phyloP scores from a whole-genome alignment of 2,888 invertebrate genomes.

The Melikaiella ostensackeni region DNA sequence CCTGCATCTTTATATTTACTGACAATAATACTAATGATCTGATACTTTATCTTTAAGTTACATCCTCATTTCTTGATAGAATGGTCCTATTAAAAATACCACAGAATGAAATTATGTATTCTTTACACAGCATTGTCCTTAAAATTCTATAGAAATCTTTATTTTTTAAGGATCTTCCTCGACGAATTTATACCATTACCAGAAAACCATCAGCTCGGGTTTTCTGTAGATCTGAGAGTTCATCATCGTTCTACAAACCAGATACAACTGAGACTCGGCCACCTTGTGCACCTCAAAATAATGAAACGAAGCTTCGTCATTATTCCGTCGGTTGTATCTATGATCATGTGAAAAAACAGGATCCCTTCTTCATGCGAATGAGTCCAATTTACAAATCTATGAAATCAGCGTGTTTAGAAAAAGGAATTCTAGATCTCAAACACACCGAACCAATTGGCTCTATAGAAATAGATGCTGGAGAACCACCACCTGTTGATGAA shows the following conservation, averaged over 20 bases:
- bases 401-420: conserved; percentile 58
- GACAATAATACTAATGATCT: too few relatives aligned
- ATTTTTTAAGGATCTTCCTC: conserved; percentile 17
- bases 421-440: conserved; percentile 47
- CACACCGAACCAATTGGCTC: conserved; percentile 51
- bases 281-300: conserved; percentile 7
- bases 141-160: not conserved
- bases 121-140: not conserved
- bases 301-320: conserved; percentile 57
- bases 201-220: conserved; percentile 1
- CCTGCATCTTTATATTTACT: not conserved
- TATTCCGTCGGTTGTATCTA: conserved; percentile 66
- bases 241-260: conserved; percentile 10
- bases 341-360: conserved; percentile 58
- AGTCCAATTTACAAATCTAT: conserved; percentile 66
- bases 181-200: conserved; percentile 6
- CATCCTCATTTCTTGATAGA: too few relatives aligned
- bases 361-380: conserved; percentile 61
- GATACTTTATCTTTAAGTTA: too few relatives aligned
- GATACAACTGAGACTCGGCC: conserved; percentile 2
- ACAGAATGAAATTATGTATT: not conserved
- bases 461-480: conserved; percentile 72
- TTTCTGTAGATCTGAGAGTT: conserved; percentile 26
- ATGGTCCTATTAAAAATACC: not conserved
- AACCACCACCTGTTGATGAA: conserved; percentile 72